These are phyloP conservation scores for Dryas iulia DNA, from an alignment of 1,140 invertebrate genomes.

Conservation along the genomic window DNA sequence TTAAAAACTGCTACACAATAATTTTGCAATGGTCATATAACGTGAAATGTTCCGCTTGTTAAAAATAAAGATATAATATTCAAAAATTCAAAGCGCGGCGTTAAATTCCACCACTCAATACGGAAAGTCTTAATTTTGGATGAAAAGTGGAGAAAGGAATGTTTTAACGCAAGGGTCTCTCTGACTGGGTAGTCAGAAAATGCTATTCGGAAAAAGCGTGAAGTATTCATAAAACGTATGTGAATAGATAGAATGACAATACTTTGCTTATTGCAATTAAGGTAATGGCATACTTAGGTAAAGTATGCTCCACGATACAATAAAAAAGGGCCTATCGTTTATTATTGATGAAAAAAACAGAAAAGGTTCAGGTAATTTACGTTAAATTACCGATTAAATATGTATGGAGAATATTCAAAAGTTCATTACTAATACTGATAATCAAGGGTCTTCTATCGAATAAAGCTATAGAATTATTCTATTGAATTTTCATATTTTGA, in stretches of 20 bases:
- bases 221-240: too few relatives aligned
- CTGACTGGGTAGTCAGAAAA: too few relatives aligned
- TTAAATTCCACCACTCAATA: too few relatives aligned
- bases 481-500: background rate
- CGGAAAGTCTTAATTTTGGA: too few relatives aligned
- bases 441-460: background rate
- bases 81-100: too few relatives aligned
- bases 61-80: background rate
- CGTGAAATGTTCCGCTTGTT: background rate
- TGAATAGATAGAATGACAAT: slow-evolving; percentile 1
- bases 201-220: too few relatives aligned
- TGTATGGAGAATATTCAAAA: background rate
- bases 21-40: background rate
- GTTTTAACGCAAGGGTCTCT: too few relatives aligned
- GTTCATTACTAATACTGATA: background rate
- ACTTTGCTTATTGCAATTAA: slow-evolving; percentile 5
- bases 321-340: background rate
- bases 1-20: background rate
- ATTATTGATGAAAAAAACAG: background rate
- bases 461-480: background rate
- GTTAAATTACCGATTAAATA: background rate
- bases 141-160: too few relatives aligned
- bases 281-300: background rate
- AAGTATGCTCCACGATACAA: background rate
- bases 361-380: background rate